A percentile compares a stretch with the other conserved stretches of the same genome.
phyloP scores from a whole-genome alignment of 2,797 vertebrate species.

The Serranus cabrilla region DNA sequence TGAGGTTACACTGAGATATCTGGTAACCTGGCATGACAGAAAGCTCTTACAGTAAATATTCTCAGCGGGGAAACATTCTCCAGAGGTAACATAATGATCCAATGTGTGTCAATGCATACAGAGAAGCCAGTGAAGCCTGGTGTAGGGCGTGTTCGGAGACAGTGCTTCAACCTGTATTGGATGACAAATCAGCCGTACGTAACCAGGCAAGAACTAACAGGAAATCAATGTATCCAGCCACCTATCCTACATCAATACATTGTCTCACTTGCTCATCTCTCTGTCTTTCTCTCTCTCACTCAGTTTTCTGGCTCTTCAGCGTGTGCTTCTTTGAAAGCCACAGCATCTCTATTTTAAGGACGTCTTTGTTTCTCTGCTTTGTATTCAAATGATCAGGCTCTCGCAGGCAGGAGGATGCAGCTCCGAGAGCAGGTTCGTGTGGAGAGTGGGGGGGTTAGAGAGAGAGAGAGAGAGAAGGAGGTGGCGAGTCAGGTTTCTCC shows the following conservation, averaged over 20 bases:
- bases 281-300: slow-evolving; percentile 25
- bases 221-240: slow-evolving; percentile 75
- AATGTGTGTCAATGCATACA: slow-evolving; percentile 41
- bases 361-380: slow-evolving; percentile 67
- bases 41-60: slow-evolving; percentile 51
- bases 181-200: slow-evolving; percentile 66
- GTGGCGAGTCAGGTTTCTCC: slow-evolving; percentile 76
- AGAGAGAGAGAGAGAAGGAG: slow-evolving; percentile 11
- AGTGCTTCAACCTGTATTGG: slow-evolving; percentile 59
- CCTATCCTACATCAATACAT: slow-evolving; percentile 67
- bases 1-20: slow-evolving; percentile 29
- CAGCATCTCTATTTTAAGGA: slow-evolving; percentile 74
- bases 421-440: slow-evolving; percentile 33
- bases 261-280: slow-evolving; percentile 51
- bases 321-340: slow-evolving; percentile 66
- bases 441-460: neutral
- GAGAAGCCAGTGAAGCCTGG: slow-evolving; percentile 20
- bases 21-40: slow-evolving; percentile 28
- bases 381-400: slow-evolving; percentile 68
- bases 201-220: slow-evolving; percentile 65
- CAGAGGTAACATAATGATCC: slow-evolving; percentile 49
- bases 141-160: slow-evolving; percentile 47
- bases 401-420: slow-evolving; percentile 44
- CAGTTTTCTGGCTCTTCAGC: slow-evolving; percentile 30
- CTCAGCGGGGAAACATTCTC: slow-evolving; percentile 37